A percentile compares a stretch with the other conserved stretches of the same genome.
Conservation (phyloP, 2,113 vertebrate species). For the Sphaerodactylus townsendi region DNA sequence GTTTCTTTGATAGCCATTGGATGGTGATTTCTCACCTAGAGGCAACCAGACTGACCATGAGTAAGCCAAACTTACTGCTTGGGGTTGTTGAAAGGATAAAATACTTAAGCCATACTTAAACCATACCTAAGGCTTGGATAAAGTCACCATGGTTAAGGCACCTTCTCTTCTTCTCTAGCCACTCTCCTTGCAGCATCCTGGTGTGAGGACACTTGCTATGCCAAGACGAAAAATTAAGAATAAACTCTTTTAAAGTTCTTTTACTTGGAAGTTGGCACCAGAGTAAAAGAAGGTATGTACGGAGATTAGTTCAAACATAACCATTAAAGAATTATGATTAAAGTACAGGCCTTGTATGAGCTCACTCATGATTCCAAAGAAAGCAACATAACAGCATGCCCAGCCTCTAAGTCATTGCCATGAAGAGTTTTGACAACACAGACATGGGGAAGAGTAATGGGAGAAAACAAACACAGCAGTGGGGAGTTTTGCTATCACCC, state of each 20-base stretch:
- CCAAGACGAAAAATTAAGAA: not conserved
- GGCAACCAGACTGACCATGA: no score
- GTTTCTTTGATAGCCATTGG: no score
- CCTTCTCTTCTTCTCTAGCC: not conserved
- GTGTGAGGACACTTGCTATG: not conserved
- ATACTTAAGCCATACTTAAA: not conserved
- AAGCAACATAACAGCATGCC: slow-evolving; percentile 41
- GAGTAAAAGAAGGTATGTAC: not conserved
- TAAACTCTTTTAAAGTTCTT: not conserved
- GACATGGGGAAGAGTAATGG: no score
- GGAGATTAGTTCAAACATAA: not conserved
- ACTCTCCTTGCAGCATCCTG: not conserved
- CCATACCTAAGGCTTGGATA: not conserved
- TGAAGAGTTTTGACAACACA: no score
- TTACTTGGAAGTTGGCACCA: not conserved
- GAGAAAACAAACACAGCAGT: slow-evolving; percentile 46
- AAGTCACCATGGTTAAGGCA: not conserved
- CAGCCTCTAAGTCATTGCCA: not conserved
- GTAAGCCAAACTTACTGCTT: no score
- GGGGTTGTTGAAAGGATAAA: not conserved
- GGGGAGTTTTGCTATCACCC: slow-evolving; percentile 23
- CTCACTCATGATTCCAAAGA: slow-evolving; percentile 37
- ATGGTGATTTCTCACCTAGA: no score
- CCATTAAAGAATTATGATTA: not conserved
- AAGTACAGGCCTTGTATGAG: slow-evolving; percentile 14